Percentiles rank a stretch among this genome's conserved stretches.
Conservation (phyloP, 2,888 invertebrate species). For the Zonitis immaculata region DNA sequence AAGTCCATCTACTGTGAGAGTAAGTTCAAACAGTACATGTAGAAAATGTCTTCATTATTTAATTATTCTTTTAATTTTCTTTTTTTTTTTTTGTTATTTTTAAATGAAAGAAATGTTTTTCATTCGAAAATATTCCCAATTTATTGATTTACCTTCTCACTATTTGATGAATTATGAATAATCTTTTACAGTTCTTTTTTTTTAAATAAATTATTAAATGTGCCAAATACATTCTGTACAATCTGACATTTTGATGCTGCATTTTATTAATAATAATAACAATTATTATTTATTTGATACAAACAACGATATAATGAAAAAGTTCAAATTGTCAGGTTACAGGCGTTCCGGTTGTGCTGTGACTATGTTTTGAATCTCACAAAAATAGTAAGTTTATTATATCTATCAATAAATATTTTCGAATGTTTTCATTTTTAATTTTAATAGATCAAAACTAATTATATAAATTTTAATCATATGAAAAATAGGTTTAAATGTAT, state of each 20-base stretch:
- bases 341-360: neutral
- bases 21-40: constrained; percentile 37
- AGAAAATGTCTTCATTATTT: constrained; percentile 25
- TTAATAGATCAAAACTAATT: neutral
- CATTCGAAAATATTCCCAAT: constrained; percentile 24
- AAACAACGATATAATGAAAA: neutral
- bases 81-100: too few species aligned
- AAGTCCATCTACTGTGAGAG: constrained; percentile 32
- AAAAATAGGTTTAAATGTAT: neutral
- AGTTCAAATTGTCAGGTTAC: constrained; percentile 2
- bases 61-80: too few species aligned
- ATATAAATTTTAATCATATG: neutral
- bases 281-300: too few species aligned
- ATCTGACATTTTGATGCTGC: neutral
- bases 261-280: neutral
- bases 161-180: neutral
- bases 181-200: neutral
- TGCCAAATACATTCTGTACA: neutral
- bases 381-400: neutral
- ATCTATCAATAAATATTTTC: constrained; percentile 16
- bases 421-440: constrained; percentile 11
- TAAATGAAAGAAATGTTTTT: constrained; percentile 10
- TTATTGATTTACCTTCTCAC: too few species aligned
- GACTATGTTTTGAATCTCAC: neutral
- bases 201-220: neutral